Conservation (phyloP, 2,113 vertebrate genomes). For the Apaloderma vittatum region DNA sequence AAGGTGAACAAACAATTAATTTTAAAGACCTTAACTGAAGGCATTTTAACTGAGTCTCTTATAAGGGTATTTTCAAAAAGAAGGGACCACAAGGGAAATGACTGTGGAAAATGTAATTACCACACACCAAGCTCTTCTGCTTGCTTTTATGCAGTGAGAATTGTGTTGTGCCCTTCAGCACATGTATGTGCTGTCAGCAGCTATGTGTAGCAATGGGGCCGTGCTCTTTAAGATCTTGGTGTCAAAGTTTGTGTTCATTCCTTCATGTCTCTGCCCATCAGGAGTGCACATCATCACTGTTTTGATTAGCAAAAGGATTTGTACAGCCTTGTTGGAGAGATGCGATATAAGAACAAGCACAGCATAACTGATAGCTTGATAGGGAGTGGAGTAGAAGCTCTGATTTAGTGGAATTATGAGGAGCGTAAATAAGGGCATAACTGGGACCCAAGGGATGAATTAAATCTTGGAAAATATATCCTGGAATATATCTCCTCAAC, state of each 20-base stretch:
- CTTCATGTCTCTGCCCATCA: not conserved
- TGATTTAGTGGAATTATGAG: not conserved
- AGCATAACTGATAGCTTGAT: not conserved
- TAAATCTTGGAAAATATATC: not conserved
- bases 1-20: not conserved
- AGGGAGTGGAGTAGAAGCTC: not conserved
- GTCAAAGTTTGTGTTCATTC: not conserved
- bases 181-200: accelerated
- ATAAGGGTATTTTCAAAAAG: not conserved
- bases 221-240: not conserved
- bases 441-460: not conserved
- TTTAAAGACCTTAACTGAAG: not conserved
- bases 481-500: not conserved
- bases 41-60: not conserved
- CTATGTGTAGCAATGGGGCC: not conserved
- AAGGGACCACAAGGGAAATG: not conserved
- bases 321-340: not conserved
- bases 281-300: not conserved
- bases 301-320: not conserved
- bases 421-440: not conserved
- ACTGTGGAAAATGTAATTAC: not conserved
- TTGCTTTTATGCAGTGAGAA: not conserved
- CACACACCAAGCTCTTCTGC: not conserved
- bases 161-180: not conserved
- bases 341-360: not conserved